Evolutionary conservation across 2,888 invertebrate species (phyloP).

Genomic region (Trichogramma evanescens): DNA sequence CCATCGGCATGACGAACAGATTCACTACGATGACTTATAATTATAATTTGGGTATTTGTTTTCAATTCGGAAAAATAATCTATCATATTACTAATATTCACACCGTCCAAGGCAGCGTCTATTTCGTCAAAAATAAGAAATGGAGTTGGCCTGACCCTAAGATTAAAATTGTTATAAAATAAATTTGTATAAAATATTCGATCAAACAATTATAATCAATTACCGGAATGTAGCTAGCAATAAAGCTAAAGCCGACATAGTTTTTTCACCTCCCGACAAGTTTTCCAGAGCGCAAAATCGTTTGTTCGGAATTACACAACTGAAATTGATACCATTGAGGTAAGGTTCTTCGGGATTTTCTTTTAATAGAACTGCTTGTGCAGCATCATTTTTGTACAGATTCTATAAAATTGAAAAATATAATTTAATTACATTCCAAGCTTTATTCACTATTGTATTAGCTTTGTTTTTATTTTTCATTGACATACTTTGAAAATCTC

Average conservation of each 20-base stretch:
- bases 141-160: conserved; percentile 85
- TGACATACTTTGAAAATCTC: conserved; percentile 80
- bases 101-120: conserved; percentile 96
- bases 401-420: conserved; percentile 1
- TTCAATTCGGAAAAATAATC: conserved; percentile 84
- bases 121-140: conserved; percentile 98
- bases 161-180: not conserved
- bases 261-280: conserved; percentile 96
- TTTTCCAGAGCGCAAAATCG: conserved; percentile 95
- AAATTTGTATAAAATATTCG: not conserved
- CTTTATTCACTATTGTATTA: not conserved
- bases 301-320: conserved; percentile 96
- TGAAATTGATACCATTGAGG: conserved; percentile 92
- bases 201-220: conserved; percentile 8
- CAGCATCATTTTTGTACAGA: conserved; percentile 62
- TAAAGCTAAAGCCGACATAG: conserved; percentile 90
- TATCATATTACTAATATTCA: conserved; percentile 93
- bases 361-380: conserved; percentile 84
- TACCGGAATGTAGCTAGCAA: conserved; percentile 93
- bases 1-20: conserved; percentile 54
- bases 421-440: not conserved
- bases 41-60: conserved; percentile 82
- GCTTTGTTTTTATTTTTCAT: no score
- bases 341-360: conserved; percentile 99
- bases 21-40: conserved; percentile 94